These are phyloP conservation scores for Capitella teleta DNA, from an alignment of 1,140 invertebrate genomes.

Conservation along the genomic window DNA sequence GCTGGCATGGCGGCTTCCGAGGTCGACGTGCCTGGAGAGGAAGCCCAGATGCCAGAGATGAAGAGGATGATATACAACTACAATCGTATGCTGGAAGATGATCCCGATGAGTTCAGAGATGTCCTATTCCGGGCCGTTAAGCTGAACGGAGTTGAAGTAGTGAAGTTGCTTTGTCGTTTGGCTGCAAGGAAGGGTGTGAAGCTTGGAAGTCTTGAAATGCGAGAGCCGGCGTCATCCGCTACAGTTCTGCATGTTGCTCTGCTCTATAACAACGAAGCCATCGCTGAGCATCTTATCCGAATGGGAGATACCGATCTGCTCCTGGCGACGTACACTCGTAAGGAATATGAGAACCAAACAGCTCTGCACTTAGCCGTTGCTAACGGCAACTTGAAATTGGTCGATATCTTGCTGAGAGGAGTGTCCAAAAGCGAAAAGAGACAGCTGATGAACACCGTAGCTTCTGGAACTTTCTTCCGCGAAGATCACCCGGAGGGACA, in stretches of 20 bases:
- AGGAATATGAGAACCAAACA: neutral
- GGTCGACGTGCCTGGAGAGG: neutral
- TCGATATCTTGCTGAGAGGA: neutral
- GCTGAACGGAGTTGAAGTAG: constrained; percentile 3
- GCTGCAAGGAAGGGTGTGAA: neutral
- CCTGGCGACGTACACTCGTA: neutral
- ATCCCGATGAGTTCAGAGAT: neutral
- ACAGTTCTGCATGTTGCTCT: constrained; percentile 4
- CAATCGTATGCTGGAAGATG: neutral
- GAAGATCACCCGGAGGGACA: neutral
- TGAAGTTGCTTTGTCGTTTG: constrained; percentile 1
- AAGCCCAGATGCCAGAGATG: neutral
- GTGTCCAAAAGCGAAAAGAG: neutral
- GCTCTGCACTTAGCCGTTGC: constrained; percentile 1
- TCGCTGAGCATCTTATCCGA: neutral
- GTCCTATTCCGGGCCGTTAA: constrained; percentile 4
- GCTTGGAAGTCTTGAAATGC: neutral
- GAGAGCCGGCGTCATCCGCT: constrained; percentile 2
- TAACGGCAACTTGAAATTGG: neutral
- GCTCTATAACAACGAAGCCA: constrained; percentile 2
- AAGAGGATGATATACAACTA: constrained; percentile 2
- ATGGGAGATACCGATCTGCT: neutral
- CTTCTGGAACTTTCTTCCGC: neutral
- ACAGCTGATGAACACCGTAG: neutral
- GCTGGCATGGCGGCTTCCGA: constrained; percentile 3